Base-by-base conservation (phyloP, 2,888 invertebrate species). In the Drosophila borealis region DNA sequence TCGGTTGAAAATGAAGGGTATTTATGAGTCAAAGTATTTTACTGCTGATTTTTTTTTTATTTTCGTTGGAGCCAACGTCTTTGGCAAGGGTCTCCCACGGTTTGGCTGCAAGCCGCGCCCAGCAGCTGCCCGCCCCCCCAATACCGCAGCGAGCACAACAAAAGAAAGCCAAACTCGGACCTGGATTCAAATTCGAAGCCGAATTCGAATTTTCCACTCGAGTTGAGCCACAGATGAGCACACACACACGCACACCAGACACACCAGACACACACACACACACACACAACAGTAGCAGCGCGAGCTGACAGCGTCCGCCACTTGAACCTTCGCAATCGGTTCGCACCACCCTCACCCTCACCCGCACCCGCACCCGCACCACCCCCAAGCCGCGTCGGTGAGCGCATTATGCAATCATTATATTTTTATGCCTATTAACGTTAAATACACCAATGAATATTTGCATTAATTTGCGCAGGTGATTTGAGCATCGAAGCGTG, bases 391-490 rank as follows among this genome's bases (percentile, higher is more conserved):
- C 3, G 11, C 8, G 2, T 2, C 36, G 29, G 36, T 44, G 36
- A 34, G 25, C 49, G 65, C 80, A 79, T 71, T 68, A 80, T 80
- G 81, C 83, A 83, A 88, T 83, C 83, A 83, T 83, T 83, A 83
- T 80, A 86, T 86, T 84, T 71, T 87, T 81, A 72, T 84, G 83
- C 88, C 89, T 89, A 87, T 84, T 84, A 78, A 70, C 81, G 48
- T 42, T 78, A 78, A 88, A 80, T 73, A 83, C 74, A 69, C 73
- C 75, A 80, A 73, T 81, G 76, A 85, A 66, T 85, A 80, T 87
- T 89, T 81, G 81, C 87, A 86, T 82, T 81, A 78, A 68, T 78
- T 63, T 64, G 37, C 50, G 65, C 80, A 75, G 80, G 89, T 86
- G 89, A 78, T 83, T 77, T 72, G 84, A 50, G 64, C 71, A 87